Evolutionary conservation across 92 coral and sea anemone genomes (phyloP), one percentile per base, ranked within the genome.

Genomic region (Hydrozoanthus gracilis): DNA sequence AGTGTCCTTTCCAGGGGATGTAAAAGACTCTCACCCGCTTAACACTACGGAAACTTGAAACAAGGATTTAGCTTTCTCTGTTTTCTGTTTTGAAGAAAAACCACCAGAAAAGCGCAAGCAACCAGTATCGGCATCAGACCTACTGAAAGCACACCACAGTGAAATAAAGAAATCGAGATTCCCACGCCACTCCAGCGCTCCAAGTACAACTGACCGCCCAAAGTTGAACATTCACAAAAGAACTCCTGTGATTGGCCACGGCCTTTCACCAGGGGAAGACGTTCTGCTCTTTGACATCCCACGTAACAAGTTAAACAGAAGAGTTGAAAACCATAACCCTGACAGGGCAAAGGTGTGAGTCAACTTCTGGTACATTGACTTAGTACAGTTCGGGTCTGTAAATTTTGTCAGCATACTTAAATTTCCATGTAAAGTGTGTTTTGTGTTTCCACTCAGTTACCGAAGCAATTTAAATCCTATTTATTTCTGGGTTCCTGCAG

Each of bases 221-320:
- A 68, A 67, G 58, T 13, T 44, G 47, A 58, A 60, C 11, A 46
- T 58, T 15, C 77, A 46, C 44, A 49, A 44, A 9, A 78, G 16
- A 46, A 79, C 87, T 13, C 99, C 99, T 10, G 87, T 92, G 73
- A 73, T 96, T 4, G 99, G 99, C 14, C 98, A 96, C 62, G 99
- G 99, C 50, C 55, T 96, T 27, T 62, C 78, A 0, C 91, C 91
- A 76, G 95, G 92, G 7, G 88, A 83, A 0, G 98, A 95, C 73
- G 64, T 96, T 18, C 73, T 96, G 20, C 73, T 80, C 48, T 96
- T 96, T 86, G 96, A 88, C 8, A 94, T 84, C 70, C 86, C 92
- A 50, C 88, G 89, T 86, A 45, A 56, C 51, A 74, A 62, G 54
- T 27, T 49, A 90, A 67, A 86, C 48, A 54, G 89, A 83, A 54